A percentile compares a stretch with the other conserved stretches of the same genome.
phyloP scores from a whole-genome alignment of 2,888 invertebrate genomes.

The Drosophila testacea region DNA sequence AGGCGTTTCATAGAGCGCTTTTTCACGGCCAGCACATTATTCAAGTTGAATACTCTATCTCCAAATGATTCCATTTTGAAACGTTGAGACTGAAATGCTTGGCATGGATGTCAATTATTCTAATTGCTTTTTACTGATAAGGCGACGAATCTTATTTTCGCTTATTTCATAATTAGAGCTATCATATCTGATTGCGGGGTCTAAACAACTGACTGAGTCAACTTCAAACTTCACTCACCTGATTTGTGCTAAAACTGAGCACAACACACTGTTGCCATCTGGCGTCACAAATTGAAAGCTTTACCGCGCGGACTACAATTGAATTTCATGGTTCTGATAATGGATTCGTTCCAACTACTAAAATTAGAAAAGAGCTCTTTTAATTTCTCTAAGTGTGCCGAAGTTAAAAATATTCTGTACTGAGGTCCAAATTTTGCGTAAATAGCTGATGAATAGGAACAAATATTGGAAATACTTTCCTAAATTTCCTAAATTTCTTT shows the following conservation, averaged over 20 bases:
- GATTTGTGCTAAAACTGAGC: not conserved
- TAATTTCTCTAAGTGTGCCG: too few species aligned
- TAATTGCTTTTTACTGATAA: constrained; percentile 34
- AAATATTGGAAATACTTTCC: too few species aligned
- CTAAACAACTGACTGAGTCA: constrained; percentile 4
- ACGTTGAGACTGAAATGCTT: constrained; percentile 37
- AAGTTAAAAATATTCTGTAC: too few species aligned
- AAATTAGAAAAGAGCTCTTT: not conserved
- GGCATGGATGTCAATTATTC: not conserved
- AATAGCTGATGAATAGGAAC: too few species aligned
- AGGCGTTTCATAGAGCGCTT: constrained; percentile 74
- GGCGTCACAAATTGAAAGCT: constrained; percentile 7
- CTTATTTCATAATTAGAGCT: constrained; percentile 28
- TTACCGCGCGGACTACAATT: not conserved
- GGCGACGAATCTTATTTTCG: constrained; percentile 15
- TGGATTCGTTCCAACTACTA: constrained; percentile 9
- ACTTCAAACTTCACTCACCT: constrained; percentile 22
- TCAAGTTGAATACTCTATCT: constrained; percentile 8
- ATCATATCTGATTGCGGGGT: constrained; percentile 63
- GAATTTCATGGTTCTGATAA: constrained; percentile 16
- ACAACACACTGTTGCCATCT: constrained; percentile 29
- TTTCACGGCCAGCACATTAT: constrained; percentile 60
- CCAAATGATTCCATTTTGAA: constrained; percentile 32
- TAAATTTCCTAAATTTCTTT: too few species aligned
- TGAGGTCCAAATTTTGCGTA: too few species aligned